Evolutionary conservation across 2,888 invertebrate species (phyloP).

Genomic region (Rhagium mordax): DNA sequence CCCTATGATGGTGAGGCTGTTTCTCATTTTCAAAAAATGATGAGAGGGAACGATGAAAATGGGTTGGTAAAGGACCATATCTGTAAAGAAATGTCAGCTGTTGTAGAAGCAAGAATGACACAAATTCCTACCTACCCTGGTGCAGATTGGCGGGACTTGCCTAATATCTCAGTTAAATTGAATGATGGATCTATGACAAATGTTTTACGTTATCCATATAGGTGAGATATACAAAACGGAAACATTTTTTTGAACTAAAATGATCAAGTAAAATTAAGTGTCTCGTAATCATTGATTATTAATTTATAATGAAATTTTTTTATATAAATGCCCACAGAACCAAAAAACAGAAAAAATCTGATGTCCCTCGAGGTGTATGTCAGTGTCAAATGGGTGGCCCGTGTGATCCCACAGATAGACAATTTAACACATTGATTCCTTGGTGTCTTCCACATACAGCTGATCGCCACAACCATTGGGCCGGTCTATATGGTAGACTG

Average conservation of each 20-base stretch:
- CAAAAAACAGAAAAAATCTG: constrained; percentile 69
- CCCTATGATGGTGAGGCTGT: constrained; percentile 80
- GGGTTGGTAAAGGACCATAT: constrained; percentile 78
- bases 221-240: constrained; percentile 63
- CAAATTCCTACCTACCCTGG: constrained; percentile 83
- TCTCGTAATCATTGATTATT: too few species aligned
- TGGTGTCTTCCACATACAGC: constrained; percentile 93
- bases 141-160: constrained; percentile 90
- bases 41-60: constrained; percentile 70
- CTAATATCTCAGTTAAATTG: constrained; percentile 81
- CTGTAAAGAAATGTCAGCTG: constrained; percentile 87
- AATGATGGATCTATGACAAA: constrained; percentile 80
- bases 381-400: constrained; percentile 78
- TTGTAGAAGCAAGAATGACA: constrained; percentile 84
- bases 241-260: too few species aligned
- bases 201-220: constrained; percentile 72
- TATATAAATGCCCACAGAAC: too few species aligned
- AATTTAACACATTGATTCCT: constrained; percentile 88
- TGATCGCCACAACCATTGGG: constrained; percentile 90
- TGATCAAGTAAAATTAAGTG: too few species aligned
- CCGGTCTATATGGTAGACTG: constrained; percentile 86
- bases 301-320: too few species aligned
- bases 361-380: constrained; percentile 82
- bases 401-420: constrained; percentile 82
- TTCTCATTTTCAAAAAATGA: constrained; percentile 83